phyloP scores from a whole-genome alignment of 2,113 vertebrate species.

The Phocoena phocoena region DNA sequence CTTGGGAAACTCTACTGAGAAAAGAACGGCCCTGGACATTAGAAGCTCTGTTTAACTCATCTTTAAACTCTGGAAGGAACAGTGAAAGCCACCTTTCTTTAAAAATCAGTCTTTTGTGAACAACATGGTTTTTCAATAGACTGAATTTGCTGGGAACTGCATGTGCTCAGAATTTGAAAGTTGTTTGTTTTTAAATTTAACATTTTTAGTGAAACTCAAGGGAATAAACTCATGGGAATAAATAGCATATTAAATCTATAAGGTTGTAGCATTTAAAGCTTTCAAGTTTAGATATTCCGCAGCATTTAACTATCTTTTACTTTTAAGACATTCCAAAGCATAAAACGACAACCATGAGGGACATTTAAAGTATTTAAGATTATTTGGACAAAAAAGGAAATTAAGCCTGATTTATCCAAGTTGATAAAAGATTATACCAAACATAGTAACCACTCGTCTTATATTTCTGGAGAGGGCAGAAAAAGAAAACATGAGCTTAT shows the following conservation, averaged over 20 bases:
- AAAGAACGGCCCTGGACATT: slow-evolving; percentile 49
- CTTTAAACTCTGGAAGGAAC: slow-evolving; percentile 19
- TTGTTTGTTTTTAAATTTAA: slow-evolving; percentile 45
- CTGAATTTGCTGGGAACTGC: slow-evolving; percentile 40
- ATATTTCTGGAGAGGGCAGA: background rate
- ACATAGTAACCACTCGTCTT: background rate
- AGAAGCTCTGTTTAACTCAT: slow-evolving; percentile 33
- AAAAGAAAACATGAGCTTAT: background rate
- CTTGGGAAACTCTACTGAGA: slow-evolving; percentile 42
- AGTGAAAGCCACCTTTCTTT: slow-evolving; percentile 29
- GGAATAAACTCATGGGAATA: slow-evolving; percentile 19
- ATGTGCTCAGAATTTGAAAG: slow-evolving; percentile 24
- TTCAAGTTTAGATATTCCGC: background rate
- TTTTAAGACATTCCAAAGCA: background rate
- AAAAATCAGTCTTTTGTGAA: slow-evolving; percentile 59
- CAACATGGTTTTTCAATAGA: background rate
- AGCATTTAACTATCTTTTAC: slow-evolving; percentile 36
- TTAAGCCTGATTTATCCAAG: background rate
- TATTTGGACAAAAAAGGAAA: slow-evolving; percentile 48
- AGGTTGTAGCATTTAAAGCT: slow-evolving; percentile 26
- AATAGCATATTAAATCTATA: background rate
- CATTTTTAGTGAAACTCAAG: slow-evolving; percentile 12
- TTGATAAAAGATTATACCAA: background rate
- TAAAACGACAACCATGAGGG: background rate
- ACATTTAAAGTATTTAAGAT: slow-evolving; percentile 1